Conservation (phyloP, 2,797 vertebrate species). For the Erethizon dorsatum region DNA sequence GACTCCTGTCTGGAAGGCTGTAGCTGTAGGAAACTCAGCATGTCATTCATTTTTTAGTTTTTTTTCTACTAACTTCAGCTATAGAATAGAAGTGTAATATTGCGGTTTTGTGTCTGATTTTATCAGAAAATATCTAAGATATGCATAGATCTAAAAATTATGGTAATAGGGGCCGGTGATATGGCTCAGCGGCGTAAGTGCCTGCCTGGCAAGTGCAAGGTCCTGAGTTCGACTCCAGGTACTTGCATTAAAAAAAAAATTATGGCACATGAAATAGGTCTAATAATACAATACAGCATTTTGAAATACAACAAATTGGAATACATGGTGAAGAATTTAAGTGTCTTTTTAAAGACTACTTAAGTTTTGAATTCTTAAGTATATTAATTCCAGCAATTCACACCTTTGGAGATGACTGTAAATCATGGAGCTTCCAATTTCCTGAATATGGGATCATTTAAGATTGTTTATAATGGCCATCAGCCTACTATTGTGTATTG, state of each 20-base stretch:
- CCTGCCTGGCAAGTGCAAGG: too few species aligned
- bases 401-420: not conserved
- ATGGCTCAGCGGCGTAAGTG: too few species aligned
- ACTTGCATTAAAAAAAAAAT: too few species aligned
- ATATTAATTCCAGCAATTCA: slow-evolving; percentile 42
- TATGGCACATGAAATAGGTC: not conserved
- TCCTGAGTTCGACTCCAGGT: too few species aligned
- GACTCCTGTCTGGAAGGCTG: slow-evolving; percentile 40
- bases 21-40: slow-evolving; percentile 52
- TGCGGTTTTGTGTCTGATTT: slow-evolving; percentile 13
- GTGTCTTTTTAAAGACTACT: slow-evolving; percentile 40
- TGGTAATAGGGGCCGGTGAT: too few species aligned
- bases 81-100: slow-evolving; percentile 42
- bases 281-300: slow-evolving; percentile 16
- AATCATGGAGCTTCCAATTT: slow-evolving; percentile 50
- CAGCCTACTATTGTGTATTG: not conserved
- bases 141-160: not conserved
- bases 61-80: not conserved
- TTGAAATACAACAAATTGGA: slow-evolving; percentile 18
- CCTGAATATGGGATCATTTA: slow-evolving; percentile 17
- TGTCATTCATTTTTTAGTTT: not conserved
- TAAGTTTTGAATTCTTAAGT: slow-evolving; percentile 11
- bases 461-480: not conserved
- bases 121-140: slow-evolving; percentile 23
- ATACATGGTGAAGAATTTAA: not conserved